Conservation (phyloP, 2,888 invertebrate genomes). For the Fissipunctia ypsillon region DNA sequence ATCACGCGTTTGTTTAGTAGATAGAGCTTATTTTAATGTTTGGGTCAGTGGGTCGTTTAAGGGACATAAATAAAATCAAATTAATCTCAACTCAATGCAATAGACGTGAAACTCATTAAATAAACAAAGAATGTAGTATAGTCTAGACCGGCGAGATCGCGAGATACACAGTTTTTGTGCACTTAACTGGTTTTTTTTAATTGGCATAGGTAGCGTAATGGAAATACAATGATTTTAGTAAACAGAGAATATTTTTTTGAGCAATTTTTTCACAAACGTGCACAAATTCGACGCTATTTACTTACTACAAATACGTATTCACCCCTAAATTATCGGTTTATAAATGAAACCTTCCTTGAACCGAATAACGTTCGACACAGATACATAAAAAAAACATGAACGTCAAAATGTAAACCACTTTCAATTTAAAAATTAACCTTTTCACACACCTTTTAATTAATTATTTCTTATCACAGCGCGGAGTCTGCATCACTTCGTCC, state of each 20-base stretch:
- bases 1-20: background rate
- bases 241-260: conserved; percentile 22
- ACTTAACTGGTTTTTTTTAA: conserved; percentile 30
- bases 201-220: background rate
- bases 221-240: conserved; percentile 5
- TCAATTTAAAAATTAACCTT: conserved; percentile 7
- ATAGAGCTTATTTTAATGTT: background rate
- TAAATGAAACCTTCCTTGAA: conserved; percentile 20
- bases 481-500: conserved; percentile 68
- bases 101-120: background rate
- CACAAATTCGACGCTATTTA: background rate
- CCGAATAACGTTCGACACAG: background rate
- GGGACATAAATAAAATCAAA: background rate
- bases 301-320: conserved; percentile 24
- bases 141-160: background rate
- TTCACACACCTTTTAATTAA: conserved; percentile 46
- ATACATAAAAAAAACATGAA: background rate
- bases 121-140: background rate
- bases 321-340: background rate
- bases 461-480: conserved; percentile 35
- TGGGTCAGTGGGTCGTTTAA: too few relatives aligned
- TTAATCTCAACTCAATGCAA: background rate
- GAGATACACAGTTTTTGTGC: background rate
- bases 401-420: background rate
- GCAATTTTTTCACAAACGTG: conserved; percentile 20